Evolutionary conservation across 2,888 invertebrate genomes (phyloP).

Genomic region (Melipona bicolor): DNA sequence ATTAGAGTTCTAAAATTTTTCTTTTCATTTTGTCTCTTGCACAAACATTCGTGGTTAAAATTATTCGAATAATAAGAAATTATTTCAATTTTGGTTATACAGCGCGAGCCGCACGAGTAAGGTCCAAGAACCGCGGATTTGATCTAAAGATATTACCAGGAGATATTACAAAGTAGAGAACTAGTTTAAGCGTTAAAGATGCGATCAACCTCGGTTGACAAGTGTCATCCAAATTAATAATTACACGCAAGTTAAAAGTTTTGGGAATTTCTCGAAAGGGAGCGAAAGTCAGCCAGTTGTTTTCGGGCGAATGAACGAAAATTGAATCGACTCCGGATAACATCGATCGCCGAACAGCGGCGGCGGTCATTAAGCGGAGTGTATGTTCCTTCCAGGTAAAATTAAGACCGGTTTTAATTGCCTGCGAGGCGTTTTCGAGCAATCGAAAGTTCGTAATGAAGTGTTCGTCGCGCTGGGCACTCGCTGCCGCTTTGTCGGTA

Average conservation of each 20-base stretch:
- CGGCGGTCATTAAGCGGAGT: slow-evolving; percentile 32
- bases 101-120: too few relatives aligned
- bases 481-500: slow-evolving; percentile 63
- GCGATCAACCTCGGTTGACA: not conserved
- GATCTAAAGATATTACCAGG: too few relatives aligned
- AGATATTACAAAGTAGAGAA: too few relatives aligned
- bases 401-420: slow-evolving; percentile 66
- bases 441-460: slow-evolving; percentile 73
- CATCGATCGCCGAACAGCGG: slow-evolving; percentile 34
- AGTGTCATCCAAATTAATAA: not conserved
- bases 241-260: not conserved
- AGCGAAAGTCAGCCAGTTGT: not conserved
- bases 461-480: slow-evolving; percentile 66
- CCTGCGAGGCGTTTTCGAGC: slow-evolving; percentile 56
- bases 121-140: too few relatives aligned
- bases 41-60: too few relatives aligned
- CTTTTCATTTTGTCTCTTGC: too few relatives aligned
- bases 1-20: too few relatives aligned
- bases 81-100: too few relatives aligned
- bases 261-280: too few relatives aligned
- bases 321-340: slow-evolving; percentile 1
- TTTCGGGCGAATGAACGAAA: not conserved
- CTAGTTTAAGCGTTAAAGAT: too few relatives aligned
- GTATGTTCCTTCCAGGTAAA: slow-evolving; percentile 38
- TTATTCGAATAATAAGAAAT: too few relatives aligned